Percentiles rank a stretch among this genome's conserved stretches.
Conservation (phyloP, 1,140 invertebrate genomes). For the Eueides isabella region DNA sequence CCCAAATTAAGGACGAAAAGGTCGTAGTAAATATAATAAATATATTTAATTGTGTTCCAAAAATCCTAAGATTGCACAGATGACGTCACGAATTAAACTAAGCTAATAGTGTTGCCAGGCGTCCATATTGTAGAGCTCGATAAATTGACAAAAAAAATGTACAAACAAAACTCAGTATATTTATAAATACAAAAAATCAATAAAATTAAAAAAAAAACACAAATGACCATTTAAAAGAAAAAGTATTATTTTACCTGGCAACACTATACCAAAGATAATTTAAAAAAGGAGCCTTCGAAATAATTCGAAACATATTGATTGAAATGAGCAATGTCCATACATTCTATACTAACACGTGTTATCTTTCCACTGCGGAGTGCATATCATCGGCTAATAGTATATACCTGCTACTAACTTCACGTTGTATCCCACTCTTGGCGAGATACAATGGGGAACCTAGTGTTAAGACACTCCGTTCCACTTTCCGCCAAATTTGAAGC, state of each 20-base stretch:
- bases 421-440: too few relatives aligned
- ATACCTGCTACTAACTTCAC: too few relatives aligned
- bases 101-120: neutral
- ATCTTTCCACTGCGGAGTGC: neutral
- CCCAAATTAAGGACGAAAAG: conserved; percentile 4
- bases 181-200: neutral
- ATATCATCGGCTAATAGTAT: neutral
- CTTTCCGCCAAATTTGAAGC: too few relatives aligned
- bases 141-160: neutral
- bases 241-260: neutral
- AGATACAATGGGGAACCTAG: too few relatives aligned
- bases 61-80: conserved; percentile 29
- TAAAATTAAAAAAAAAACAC: neutral
- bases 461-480: too few relatives aligned
- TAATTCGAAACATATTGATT: conserved; percentile 28
- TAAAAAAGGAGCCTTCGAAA: conserved; percentile 19
- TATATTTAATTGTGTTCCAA: conserved; percentile 17
- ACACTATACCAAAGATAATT: neutral
- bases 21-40: conserved; percentile 8
- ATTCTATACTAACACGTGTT: neutral
- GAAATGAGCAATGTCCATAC: conserved; percentile 35
- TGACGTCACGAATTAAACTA: conserved; percentile 33
- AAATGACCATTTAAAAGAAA: neutral
- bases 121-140: neutral
- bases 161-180: neutral